Evolutionary conservation across 2,113 vertebrate species (phyloP), one percentile per base, ranked within the genome.

Genomic region (Haemorhous mexicanus): DNA sequence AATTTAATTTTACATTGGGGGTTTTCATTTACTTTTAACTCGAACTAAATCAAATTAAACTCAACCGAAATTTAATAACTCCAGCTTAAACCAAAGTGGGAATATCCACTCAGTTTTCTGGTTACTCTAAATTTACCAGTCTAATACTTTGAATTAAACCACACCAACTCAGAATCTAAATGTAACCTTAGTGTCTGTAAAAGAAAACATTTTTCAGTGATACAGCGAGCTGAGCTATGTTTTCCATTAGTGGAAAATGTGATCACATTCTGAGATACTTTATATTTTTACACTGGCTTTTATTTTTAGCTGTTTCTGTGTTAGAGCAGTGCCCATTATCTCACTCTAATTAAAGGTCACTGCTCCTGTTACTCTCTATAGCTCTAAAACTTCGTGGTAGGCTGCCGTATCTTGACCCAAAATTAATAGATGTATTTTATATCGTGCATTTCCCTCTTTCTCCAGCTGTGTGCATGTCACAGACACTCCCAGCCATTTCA

Each of bases 161-260:
- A 9, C 16, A 80, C 33, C 24, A 86, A 59, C 68, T 59, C 43
- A 43, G 61, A 61, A 78, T 52, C 37, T 64, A 52, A 95, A 68
- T 33, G 83, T 68, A 75, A 67, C 68, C 41, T 53, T 78, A 82
- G 72, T 33, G 64, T 70, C 73, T 97, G 61, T 67, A 62, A 61
- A 88, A 84, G 52, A 84, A 94, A 88, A 90, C 44, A 89, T 78
- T 89, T 91, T 84, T 89, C 85, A 78, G 69, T 41, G 87, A 75
- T 41, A 76, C 44, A 81, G 73, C 0, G 9, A 83, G 82, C 13
- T 86, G 83, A 93, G 77, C 66, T 72, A 41, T 78, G 83, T 84
- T 95, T 96, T 96, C 94, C 95, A 89, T 95, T 93, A 96, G 52
- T 94, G 94, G 96, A 97, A 97, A 96, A 95, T 84, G 86, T 92